phyloP scores from a whole-genome alignment of 2,888 invertebrate species.

The Odiellus spinosus region DNA sequence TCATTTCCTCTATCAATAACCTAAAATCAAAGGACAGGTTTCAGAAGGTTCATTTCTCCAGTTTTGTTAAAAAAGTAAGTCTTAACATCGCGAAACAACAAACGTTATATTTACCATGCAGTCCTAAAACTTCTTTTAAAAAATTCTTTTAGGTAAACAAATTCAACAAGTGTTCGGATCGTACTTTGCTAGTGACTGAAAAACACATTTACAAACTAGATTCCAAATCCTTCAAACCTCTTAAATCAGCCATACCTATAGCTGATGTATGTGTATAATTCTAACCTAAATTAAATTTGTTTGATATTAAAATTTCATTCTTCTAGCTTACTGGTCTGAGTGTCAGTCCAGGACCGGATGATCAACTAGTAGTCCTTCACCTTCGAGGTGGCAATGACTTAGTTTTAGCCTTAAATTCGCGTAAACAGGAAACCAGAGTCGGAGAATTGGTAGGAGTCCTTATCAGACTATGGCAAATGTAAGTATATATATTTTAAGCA shows the following conservation, averaged over 20 bases:
- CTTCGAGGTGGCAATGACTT: constrained; percentile 76
- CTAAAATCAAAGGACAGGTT: constrained; percentile 51
- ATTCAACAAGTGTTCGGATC: constrained; percentile 63
- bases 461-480: constrained; percentile 58
- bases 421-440: constrained; percentile 43
- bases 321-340: constrained; percentile 63
- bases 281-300: background rate
- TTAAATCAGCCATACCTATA: constrained; percentile 68
- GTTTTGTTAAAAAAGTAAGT: constrained; percentile 42
- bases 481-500: constrained; percentile 36
- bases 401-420: constrained; percentile 50
- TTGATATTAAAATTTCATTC: constrained; percentile 10
- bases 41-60: constrained; percentile 45
- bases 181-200: constrained; percentile 77
- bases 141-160: constrained; percentile 39
- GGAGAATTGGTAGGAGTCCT: constrained; percentile 75
- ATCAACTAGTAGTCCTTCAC: constrained; percentile 68
- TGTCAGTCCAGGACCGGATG: constrained; percentile 63
- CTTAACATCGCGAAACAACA: too few species aligned
- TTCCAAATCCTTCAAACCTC: constrained; percentile 60
- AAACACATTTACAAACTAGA: constrained; percentile 72
- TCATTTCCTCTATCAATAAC: constrained; percentile 48
- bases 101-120: too few species aligned
- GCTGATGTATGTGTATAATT: constrained; percentile 41
- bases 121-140: background rate